Percentiles rank a stretch among this genome's conserved stretches.
phyloP scores from a whole-genome alignment of 2,113 vertebrate species.

The Meles meles region DNA sequence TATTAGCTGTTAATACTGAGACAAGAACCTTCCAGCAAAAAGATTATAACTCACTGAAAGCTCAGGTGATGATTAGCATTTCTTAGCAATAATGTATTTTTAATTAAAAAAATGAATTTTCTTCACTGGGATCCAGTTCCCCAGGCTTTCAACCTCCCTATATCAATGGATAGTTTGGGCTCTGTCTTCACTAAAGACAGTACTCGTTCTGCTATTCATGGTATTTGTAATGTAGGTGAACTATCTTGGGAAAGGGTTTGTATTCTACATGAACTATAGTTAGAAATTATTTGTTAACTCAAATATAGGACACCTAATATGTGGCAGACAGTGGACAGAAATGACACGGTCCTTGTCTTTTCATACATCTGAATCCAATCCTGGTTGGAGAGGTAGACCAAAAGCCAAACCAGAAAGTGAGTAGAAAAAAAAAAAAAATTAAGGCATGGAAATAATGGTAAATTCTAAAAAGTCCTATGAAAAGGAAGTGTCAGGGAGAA shows the following conservation, averaged over 20 bases:
- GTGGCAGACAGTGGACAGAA: background rate
- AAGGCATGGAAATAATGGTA: background rate
- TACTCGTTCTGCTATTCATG: background rate
- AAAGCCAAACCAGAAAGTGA: background rate
- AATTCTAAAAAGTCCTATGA: background rate
- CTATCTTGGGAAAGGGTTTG: background rate
- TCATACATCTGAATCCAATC: background rate
- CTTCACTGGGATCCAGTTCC: background rate
- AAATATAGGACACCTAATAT: background rate
- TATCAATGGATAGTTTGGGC: background rate
- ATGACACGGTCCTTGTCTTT: background rate
- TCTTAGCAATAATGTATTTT: too few relatives aligned
- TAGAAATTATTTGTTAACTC: background rate
- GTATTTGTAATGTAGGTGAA: background rate
- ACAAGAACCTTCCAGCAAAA: too few relatives aligned
- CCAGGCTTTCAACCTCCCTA: background rate
- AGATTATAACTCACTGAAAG: too few relatives aligned
- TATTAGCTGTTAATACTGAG: too few relatives aligned
- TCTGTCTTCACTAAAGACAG: background rate
- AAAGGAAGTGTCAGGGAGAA: background rate
- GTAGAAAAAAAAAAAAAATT: background rate
- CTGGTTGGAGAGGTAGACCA: background rate
- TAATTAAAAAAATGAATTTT: background rate
- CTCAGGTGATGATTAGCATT: too few relatives aligned
- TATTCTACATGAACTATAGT: background rate